phyloP scores from a whole-genome alignment of 2,888 invertebrate genomes.

The Arctia plantaginis region DNA sequence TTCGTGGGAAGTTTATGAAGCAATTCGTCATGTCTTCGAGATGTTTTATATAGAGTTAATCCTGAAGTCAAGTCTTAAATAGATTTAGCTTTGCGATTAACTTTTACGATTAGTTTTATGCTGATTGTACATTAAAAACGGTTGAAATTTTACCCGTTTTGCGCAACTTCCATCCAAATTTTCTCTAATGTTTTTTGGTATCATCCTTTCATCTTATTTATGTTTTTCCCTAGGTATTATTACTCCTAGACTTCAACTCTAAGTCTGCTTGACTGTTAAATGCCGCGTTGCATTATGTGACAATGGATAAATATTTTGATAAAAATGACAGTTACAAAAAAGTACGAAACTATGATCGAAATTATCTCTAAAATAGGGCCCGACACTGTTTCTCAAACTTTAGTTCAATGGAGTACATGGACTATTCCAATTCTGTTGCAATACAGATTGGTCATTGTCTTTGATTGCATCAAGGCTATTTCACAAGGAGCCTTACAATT shows the following conservation, averaged over 20 bases:
- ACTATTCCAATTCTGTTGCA: slow-evolving; percentile 23
- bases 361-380: not conserved
- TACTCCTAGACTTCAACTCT: no score
- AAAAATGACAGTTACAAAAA: not conserved
- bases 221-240: no score
- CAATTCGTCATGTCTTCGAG: slow-evolving; percentile 50
- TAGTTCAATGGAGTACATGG: not conserved
- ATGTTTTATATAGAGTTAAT: slow-evolving; percentile 36
- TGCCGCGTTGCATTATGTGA: no score
- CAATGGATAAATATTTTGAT: not conserved
- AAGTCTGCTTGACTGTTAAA: no score
- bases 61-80: slow-evolving; percentile 25
- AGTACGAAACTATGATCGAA: not conserved
- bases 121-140: not conserved
- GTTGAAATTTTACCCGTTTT: not conserved
- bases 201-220: not conserved
- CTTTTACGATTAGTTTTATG: not conserved
- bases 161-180: not conserved
- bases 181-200: no score
- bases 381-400: not conserved
- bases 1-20: slow-evolving; percentile 44
- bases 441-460: slow-evolving; percentile 36
- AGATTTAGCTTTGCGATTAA: not conserved
- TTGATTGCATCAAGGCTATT: slow-evolving; percentile 32
- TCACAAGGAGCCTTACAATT: not conserved